phyloP scores from a whole-genome alignment of 2,888 invertebrate genomes.

The Himalopsyche tibetana region DNA sequence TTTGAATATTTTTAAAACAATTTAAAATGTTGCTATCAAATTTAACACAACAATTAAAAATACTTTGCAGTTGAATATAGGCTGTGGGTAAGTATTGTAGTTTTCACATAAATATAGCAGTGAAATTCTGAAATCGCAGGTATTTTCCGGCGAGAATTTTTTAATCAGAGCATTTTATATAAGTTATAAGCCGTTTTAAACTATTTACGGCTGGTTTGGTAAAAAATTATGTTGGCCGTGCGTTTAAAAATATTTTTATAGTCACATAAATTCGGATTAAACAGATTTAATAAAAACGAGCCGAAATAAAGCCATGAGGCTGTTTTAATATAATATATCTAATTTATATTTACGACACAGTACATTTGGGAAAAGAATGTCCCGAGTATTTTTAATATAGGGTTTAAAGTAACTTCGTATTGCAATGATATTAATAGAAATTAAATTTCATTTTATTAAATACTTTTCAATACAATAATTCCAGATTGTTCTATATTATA shows the following conservation, averaged over 20 bases:
- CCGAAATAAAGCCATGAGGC: conserved; percentile 14
- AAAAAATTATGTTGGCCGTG: conserved; percentile 22
- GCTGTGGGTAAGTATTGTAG: too few species aligned
- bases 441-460: too few species aligned
- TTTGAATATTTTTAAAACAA: too few species aligned
- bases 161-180: conserved; percentile 1
- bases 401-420: background rate
- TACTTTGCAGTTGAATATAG: too few species aligned
- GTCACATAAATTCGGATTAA: conserved; percentile 26
- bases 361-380: conserved; percentile 2
- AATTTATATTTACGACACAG: conserved; percentile 17
- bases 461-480: too few species aligned
- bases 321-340: conserved; percentile 22
- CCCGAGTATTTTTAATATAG: background rate
- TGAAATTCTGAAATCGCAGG: background rate
- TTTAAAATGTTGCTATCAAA: too few species aligned
- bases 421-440: too few species aligned
- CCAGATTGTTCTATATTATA: too few species aligned
- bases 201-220: conserved; percentile 5
- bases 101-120: too few species aligned
- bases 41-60: too few species aligned
- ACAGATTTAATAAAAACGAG: conserved; percentile 29
- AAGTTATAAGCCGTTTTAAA: conserved; percentile 22
- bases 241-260: conserved; percentile 25
- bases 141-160: conserved; percentile 1